A percentile compares a stretch with the other conserved stretches of the same genome.
These are phyloP conservation scores for Dreissena rostriformis DNA, from an alignment of 1,140 invertebrate species.

Conservation along the genomic window DNA sequence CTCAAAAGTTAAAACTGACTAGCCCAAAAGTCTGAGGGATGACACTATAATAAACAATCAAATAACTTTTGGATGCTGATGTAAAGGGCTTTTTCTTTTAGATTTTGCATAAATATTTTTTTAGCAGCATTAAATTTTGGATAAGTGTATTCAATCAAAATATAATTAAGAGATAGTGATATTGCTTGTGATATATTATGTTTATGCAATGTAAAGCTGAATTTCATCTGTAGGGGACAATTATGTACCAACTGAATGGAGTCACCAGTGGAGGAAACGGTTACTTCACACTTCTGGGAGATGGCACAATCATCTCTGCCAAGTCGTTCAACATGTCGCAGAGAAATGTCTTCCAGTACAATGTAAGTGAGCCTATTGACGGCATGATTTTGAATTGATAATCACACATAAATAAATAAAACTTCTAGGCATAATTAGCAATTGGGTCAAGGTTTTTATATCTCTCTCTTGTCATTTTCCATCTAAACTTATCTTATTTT, in stretches of 20 bases:
- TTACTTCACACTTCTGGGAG: slow-evolving; percentile 41
- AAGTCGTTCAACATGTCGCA: slow-evolving; percentile 52
- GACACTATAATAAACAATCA: too few species aligned
- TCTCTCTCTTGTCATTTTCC: background rate
- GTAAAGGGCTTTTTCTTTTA: too few species aligned
- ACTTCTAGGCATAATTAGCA: background rate
- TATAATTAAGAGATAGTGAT: too few species aligned
- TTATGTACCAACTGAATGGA: slow-evolving; percentile 24
- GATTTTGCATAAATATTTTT: too few species aligned
- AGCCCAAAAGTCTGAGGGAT: too few species aligned
- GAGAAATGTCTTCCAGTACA: slow-evolving; percentile 46
- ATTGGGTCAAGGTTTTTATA: background rate
- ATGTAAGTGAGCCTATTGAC: slow-evolving; percentile 15
- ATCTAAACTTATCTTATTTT: background rate
- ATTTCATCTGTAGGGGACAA: slow-evolving; percentile 4
- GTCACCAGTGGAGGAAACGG: slow-evolving; percentile 29
- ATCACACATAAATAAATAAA: background rate
- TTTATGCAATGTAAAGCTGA: too few species aligned
- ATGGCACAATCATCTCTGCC: slow-evolving; percentile 45
- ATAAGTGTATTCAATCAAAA: too few species aligned
- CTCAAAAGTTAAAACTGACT: too few species aligned
- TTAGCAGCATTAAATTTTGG: too few species aligned
- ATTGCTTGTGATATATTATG: too few species aligned
- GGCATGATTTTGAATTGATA: background rate
- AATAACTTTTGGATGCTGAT: too few species aligned